Percentiles rank a stretch among this genome's conserved stretches.
Conservation (phyloP, 2,797 vertebrate species). For the Dromococcyx pavoninus region DNA sequence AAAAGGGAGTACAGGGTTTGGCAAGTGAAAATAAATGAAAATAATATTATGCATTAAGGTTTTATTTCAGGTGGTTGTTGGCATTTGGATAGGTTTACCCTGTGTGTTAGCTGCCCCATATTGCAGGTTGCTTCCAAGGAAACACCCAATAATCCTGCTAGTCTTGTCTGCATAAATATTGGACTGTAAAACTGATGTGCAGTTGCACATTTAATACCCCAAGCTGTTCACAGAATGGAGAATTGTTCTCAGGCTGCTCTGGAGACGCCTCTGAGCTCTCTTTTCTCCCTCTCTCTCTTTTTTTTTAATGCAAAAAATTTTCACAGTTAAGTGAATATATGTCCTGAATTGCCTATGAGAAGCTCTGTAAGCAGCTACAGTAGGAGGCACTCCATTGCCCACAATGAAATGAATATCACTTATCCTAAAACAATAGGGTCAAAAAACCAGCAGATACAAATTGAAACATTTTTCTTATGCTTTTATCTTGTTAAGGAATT, state of each 20-base stretch:
- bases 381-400: background rate
- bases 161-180: background rate
- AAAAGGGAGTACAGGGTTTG: background rate
- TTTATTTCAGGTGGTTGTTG: background rate
- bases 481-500: background rate
- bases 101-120: background rate
- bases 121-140: background rate
- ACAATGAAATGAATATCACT: background rate
- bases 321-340: background rate
- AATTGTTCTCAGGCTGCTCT: background rate
- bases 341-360: background rate
- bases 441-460: background rate
- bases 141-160: background rate
- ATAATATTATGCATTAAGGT: background rate
- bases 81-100: background rate
- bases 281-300: too few relatives aligned
- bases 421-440: background rate
- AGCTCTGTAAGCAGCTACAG: background rate
- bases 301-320: background rate
- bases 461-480: background rate
- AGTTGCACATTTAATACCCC: background rate
- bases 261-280: background rate
- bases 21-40: background rate
- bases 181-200: background rate
- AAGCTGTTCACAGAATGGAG: background rate